Conservation (phyloP, 1,140 invertebrate genomes). For the Habropoda laboriosa region DNA sequence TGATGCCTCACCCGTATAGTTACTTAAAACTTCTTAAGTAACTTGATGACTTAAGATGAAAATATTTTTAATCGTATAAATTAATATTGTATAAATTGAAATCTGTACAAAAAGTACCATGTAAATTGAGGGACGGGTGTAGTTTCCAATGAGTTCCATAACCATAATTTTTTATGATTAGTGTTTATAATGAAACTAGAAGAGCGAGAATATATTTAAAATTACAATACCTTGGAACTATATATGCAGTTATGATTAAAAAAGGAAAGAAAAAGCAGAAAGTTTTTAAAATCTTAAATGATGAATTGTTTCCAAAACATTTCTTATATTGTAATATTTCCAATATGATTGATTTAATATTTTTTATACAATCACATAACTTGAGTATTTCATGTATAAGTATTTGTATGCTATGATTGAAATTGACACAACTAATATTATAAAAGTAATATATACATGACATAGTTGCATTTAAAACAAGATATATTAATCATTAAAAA, state of each 20-base stretch:
- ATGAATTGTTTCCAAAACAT: background rate
- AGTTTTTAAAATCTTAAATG: background rate
- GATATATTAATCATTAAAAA: background rate
- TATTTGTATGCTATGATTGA: slow-evolving; percentile 29
- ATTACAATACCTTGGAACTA: slow-evolving; percentile 40
- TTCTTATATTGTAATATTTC: background rate
- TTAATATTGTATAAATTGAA: no score
- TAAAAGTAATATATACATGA: slow-evolving; percentile 37
- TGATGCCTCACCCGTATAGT: no score
- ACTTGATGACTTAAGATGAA: no score
- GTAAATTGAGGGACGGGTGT: no score
- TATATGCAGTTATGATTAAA: slow-evolving; percentile 7
- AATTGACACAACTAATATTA: slow-evolving; percentile 27
- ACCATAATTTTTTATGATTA: slow-evolving; percentile 4
- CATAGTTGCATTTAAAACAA: slow-evolving; percentile 41
- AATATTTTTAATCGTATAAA: no score
- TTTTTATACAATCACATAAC: slow-evolving; percentile 50
- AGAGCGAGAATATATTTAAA: slow-evolving; percentile 30
- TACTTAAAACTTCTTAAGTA: no score
- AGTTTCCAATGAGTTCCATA: background rate
- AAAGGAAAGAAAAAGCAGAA: background rate
- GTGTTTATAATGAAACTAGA: slow-evolving; percentile 32
- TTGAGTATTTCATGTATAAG: slow-evolving; percentile 40
- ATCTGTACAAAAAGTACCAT: no score
- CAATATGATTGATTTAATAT: slow-evolving; percentile 1